Conservation (phyloP, 2,797 vertebrate genomes). For the Sebastes diaconus region DNA sequence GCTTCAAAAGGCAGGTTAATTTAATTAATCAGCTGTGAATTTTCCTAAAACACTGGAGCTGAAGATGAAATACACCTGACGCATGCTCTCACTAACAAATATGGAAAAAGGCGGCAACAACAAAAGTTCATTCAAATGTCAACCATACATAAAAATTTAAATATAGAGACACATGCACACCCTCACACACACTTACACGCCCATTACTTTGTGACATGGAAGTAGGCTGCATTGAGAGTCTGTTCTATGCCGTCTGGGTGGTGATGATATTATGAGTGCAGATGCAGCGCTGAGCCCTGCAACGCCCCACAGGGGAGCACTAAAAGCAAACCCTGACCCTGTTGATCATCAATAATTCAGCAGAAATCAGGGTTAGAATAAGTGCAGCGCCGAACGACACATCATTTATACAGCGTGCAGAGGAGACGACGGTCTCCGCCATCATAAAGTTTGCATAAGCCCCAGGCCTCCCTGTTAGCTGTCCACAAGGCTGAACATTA, state of each 20-base stretch:
- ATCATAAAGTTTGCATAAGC: slow-evolving; percentile 91
- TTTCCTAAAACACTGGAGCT: neutral
- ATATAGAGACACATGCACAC: neutral
- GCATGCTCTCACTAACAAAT: neutral
- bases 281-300: slow-evolving; percentile 62
- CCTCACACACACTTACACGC: neutral
- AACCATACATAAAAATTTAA: neutral
- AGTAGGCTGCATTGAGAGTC: slow-evolving; percentile 57
- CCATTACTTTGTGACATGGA: slow-evolving; percentile 44
- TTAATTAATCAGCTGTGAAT: slow-evolving; percentile 11
- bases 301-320: slow-evolving; percentile 82
- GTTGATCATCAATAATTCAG: slow-evolving; percentile 93
- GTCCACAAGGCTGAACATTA: slow-evolving; percentile 82
- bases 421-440: slow-evolving; percentile 76
- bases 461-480: slow-evolving; percentile 77
- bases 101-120: neutral
- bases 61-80: neutral
- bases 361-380: slow-evolving; percentile 89
- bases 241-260: slow-evolving; percentile 58
- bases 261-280: slow-evolving; percentile 85
- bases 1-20: slow-evolving; percentile 1
- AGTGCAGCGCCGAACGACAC: slow-evolving; percentile 85
- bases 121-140: neutral
- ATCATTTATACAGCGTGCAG: slow-evolving; percentile 79
- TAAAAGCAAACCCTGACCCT: slow-evolving; percentile 88